Percentiles rank a stretch among this genome's conserved stretches.
Evolutionary conservation across 2,797 vertebrate genomes (phyloP).

Genomic region (Characodon lateralis): DNA sequence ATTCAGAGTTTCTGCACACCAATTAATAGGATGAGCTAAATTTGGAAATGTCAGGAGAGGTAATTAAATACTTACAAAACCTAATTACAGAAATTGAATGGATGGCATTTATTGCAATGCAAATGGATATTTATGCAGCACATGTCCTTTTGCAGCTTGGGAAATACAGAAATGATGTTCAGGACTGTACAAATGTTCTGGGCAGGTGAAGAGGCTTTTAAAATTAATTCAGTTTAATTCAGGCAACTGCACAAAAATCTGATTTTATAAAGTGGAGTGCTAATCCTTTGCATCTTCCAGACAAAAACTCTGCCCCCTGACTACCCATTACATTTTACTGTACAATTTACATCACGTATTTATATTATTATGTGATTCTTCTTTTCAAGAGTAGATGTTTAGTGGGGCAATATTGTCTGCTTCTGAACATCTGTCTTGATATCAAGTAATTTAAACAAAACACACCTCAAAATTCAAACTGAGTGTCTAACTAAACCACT

Average conservation of each 20-base stretch:
- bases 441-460: neutral
- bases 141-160: neutral
- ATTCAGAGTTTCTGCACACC: constrained; percentile 28
- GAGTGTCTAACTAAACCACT: neutral
- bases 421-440: neutral
- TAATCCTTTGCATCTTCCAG: neutral
- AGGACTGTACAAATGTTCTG: neutral
- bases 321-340: neutral
- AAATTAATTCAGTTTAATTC: neutral
- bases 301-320: neutral
- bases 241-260: neutral
- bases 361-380: neutral
- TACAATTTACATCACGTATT: neutral
- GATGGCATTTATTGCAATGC: neutral
- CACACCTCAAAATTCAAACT: neutral
- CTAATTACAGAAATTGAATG: neutral
- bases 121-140: neutral
- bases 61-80: constrained; percentile 12
- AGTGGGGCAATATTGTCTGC: neutral
- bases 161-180: neutral
- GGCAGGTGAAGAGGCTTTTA: neutral
- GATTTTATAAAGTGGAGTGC: neutral
- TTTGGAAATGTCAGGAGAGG: constrained; percentile 3
- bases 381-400: neutral
- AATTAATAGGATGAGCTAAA: constrained; percentile 18